Conservation (phyloP, 2,888 invertebrate genomes). For the Tenthredo livida region DNA sequence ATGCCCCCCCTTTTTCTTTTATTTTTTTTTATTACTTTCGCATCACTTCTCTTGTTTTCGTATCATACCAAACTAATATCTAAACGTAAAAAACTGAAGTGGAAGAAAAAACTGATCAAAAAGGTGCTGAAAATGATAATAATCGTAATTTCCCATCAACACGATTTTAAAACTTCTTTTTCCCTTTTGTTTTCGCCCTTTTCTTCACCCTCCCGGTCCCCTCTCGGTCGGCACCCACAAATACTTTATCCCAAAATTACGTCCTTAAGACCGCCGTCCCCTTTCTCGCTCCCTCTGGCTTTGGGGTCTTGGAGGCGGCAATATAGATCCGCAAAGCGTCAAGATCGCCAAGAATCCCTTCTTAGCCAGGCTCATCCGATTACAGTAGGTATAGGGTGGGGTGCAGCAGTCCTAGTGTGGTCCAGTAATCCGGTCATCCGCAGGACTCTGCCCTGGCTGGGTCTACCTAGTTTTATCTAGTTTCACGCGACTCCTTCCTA, state of each 20-base stretch:
- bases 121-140: not conserved
- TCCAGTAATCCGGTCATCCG: slow-evolving; percentile 48
- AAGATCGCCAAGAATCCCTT: slow-evolving; percentile 52
- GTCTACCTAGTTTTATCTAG: slow-evolving; percentile 38
- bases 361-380: slow-evolving; percentile 49
- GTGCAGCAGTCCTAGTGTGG: not conserved
- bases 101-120: not conserved
- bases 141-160: not conserved
- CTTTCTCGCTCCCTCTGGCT: not conserved
- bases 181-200: not conserved
- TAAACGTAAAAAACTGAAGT: not conserved
- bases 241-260: slow-evolving; percentile 43
- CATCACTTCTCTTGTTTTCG: not conserved
- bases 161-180: not conserved
- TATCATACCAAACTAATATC: not conserved
- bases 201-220: not conserved
- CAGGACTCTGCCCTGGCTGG: not conserved
- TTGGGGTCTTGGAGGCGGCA: slow-evolving; percentile 38
- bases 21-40: not conserved
- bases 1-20: not conserved
- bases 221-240: not conserved
- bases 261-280: slow-evolving; percentile 32
- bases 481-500: slow-evolving; percentile 28
- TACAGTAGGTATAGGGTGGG: slow-evolving; percentile 30
- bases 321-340: slow-evolving; percentile 46